A percentile compares a stretch with the other conserved stretches of the same genome.
Conservation (phyloP, 2,797 vertebrate genomes). For the Myotis pilosus region DNA sequence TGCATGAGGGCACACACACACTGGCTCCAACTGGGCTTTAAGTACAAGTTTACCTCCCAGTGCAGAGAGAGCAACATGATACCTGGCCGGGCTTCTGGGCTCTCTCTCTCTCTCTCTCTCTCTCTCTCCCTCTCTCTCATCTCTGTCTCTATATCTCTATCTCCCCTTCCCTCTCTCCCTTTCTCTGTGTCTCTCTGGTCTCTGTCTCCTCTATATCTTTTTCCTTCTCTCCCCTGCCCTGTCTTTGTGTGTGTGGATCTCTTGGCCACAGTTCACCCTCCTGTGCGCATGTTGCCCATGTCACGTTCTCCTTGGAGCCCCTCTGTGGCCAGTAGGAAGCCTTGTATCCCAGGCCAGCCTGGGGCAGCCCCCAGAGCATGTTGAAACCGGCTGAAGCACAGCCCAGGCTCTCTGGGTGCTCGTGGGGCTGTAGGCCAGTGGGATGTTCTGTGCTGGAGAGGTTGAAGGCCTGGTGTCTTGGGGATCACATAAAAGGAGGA, state of each 20-base stretch:
- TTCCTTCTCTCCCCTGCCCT: background rate
- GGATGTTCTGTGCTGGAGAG: background rate
- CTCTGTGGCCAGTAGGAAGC: background rate
- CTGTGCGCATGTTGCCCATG: accelerated
- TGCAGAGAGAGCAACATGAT: background rate
- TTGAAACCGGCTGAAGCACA: background rate
- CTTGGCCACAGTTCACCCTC: background rate
- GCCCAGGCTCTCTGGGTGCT: background rate
- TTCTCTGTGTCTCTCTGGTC: background rate
- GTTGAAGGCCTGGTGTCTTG: background rate
- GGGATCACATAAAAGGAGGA: background rate
- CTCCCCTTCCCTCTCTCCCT: background rate
- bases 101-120: background rate
- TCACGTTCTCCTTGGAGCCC: background rate
- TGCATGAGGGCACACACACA: too few species aligned
- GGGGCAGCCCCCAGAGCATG: background rate
- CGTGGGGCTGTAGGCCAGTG: accelerated
- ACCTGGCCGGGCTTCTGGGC: background rate
- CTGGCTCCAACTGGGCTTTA: background rate
- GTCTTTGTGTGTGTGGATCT: background rate
- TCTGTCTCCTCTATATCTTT: background rate
- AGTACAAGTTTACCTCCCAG: background rate
- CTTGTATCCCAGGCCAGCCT: background rate
- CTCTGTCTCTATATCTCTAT: background rate
- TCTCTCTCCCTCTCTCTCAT: too few species aligned